phyloP scores from a whole-genome alignment of 2,888 invertebrate species.

The Carpatolechia fugitivella region DNA sequence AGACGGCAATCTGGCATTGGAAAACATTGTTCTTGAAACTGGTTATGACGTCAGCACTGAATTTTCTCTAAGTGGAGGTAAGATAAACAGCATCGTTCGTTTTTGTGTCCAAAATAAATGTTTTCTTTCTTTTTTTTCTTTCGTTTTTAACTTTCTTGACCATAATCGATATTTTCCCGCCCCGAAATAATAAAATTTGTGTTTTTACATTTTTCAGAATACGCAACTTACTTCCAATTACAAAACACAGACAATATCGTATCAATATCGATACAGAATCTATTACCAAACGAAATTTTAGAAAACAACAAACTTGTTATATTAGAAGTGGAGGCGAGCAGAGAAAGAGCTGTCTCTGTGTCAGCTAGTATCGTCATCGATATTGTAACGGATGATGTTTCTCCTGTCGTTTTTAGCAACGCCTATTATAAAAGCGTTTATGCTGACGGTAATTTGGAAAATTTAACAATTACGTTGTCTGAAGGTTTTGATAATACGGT shows the following conservation, averaged over 20 bases:
- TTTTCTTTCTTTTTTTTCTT: no score
- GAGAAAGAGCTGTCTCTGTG: conserved; percentile 44
- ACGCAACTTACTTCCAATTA: conserved; percentile 34
- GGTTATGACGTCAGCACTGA: conserved; percentile 41
- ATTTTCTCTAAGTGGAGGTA: conserved; percentile 50
- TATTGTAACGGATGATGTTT: conserved; percentile 32
- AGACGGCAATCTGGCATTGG: conserved; percentile 33
- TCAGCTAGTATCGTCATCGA: conserved; percentile 43
- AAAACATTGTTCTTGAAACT: conserved; percentile 39
- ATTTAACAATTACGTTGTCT: conserved; percentile 30
- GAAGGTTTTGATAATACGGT: conserved; percentile 45
- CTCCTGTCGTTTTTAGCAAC: conserved; percentile 38
- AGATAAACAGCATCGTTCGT: background rate
- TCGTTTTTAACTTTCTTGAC: no score
- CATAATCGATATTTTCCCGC: no score
- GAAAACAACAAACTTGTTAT: conserved; percentile 40
- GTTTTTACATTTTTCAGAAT: conserved; percentile 49
- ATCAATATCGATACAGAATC: conserved; percentile 28
- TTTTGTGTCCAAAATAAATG: no score
- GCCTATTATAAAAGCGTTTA: conserved; percentile 46
- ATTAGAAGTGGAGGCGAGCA: conserved; percentile 50
- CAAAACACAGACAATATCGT: conserved; percentile 31
- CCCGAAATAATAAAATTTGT: no score
- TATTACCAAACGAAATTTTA: conserved; percentile 34
- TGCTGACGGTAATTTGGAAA: conserved; percentile 23